Base-by-base conservation (phyloP, 2,797 vertebrate species). In the Pitangus sulphuratus region DNA sequence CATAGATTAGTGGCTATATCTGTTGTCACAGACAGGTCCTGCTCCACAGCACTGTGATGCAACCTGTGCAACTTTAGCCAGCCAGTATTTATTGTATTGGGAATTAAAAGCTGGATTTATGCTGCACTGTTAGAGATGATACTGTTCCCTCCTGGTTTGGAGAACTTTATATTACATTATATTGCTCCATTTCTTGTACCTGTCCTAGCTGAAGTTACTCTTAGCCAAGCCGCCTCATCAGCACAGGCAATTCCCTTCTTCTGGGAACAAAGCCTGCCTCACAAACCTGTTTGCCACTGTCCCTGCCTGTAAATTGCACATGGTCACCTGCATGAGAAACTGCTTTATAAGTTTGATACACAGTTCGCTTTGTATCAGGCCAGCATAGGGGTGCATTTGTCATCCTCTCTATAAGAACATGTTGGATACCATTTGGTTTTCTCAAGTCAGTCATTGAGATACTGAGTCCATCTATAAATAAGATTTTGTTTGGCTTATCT, bases 351-450 rank as follows among this genome's bases (percentile, higher is more conserved):
- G 12, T 48, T 2, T 51, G 42, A 56, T 69, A 22, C 3, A 3
- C 9, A 48, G 33, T 16, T 82, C 30, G 66, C n/a, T 53, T 12
- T 0, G 0, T 44, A 61, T 42, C 54, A 65, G 28, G 40, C 33
- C 30, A 75, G 21, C 25, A 44, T 2, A 60, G 17, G 40, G 57
- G 61, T 35, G 28, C 9, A 20, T 71, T 87, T 90, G 22, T 48
- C 30, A 13, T 94, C 33, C 24, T 71, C 12, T 72, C 6, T n/a
- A 13, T 18, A n/a, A 64, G 9, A 45, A 50, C 3, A 2, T 15
- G 12, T 47, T 50, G 24, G 33, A 15, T 64, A 25, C 7, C 5
- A 57, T 80, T 53, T 60, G 44, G 37, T 81, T 78, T 83, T 89
- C 25, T 51, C 20, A 80, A 61, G 19, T 53, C 79, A 35, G 0